Conservation (phyloP, 2,797 vertebrate species). For the Sebastes paucispinis region DNA sequence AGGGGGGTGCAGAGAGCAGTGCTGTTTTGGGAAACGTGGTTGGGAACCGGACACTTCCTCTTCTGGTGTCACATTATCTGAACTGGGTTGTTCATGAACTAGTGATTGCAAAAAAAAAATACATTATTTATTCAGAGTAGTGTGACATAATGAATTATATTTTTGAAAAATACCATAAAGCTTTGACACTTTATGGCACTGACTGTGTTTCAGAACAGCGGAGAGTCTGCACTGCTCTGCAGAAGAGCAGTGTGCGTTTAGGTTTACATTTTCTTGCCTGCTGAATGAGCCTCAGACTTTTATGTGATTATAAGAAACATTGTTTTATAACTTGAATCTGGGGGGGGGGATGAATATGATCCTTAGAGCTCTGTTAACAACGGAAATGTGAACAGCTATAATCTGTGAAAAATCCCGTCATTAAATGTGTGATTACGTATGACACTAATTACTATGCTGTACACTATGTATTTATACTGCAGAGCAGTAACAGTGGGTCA, state of each 20-base stretch:
- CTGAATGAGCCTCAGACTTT: neutral
- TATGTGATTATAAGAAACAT: neutral
- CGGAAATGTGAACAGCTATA: neutral
- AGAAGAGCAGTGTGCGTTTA: neutral
- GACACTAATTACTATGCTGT: neutral
- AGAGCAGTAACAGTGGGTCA: neutral
- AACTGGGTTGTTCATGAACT: neutral
- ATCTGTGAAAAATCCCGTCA: neutral
- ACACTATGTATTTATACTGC: neutral
- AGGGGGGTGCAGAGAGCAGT: neutral
- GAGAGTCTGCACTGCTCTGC: neutral
- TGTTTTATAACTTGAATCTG: neutral
- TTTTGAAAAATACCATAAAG: neutral
- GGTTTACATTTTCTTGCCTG: neutral
- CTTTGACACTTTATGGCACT: neutral
- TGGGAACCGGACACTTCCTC: constrained; percentile 25
- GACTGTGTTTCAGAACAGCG: neutral
- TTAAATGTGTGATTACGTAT: neutral
- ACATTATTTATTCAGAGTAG: neutral
- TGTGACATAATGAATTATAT: neutral
- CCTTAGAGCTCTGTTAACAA: neutral
- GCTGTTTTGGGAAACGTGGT: neutral
- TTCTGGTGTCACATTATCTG: constrained; percentile 28
- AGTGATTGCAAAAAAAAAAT: neutral
- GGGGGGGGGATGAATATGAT: neutral